A percentile compares a stretch with the other conserved stretches of the same genome.
Conservation (phyloP, 2,113 vertebrate genomes). For the Tragelaphus strepsiceros region DNA sequence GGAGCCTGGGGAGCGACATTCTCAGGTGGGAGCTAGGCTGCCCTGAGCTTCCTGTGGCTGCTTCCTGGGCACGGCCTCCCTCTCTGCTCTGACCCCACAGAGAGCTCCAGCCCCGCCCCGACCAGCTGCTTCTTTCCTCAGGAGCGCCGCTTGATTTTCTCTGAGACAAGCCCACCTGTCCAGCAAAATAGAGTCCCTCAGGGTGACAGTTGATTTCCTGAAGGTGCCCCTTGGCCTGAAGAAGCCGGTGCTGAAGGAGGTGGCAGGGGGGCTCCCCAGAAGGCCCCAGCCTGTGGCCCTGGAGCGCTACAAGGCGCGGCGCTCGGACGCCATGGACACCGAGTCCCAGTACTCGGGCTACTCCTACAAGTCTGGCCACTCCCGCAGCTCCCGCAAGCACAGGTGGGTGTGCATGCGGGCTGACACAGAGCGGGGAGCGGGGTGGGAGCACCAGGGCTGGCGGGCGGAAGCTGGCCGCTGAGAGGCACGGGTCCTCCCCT, state of each 20-base stretch:
- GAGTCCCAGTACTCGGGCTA: conserved; percentile 96
- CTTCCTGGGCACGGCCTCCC: not conserved
- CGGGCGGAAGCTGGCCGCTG: too few species aligned
- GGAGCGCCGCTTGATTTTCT: conserved; percentile 78
- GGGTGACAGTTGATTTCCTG: conserved; percentile 95
- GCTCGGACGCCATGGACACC: conserved; percentile 90
- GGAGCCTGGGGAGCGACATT: not conserved
- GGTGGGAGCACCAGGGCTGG: not conserved
- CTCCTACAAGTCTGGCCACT: conserved; percentile 95
- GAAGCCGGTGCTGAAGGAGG: conserved; percentile 83
- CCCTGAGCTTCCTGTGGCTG: not conserved
- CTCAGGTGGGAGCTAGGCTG: not conserved
- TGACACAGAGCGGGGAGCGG: accelerated
- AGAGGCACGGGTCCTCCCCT: too few species aligned
- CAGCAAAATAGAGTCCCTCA: conserved; percentile 99
- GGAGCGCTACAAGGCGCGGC: conserved; percentile 84
- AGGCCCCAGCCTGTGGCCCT: conserved; percentile 59
- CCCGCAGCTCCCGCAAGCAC: conserved; percentile 91
- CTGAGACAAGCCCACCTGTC: conserved; percentile 75
- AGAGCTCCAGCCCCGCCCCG: not conserved
- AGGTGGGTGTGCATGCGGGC: conserved; percentile 74
- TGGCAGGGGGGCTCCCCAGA: conserved; percentile 75
- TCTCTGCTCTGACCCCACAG: not conserved
- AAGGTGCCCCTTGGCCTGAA: conserved; percentile 91
- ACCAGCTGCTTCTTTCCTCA: not conserved